Base-by-base conservation (phyloP, 2,113 vertebrate genomes). In the Rhinichthys klamathensis region DNA sequence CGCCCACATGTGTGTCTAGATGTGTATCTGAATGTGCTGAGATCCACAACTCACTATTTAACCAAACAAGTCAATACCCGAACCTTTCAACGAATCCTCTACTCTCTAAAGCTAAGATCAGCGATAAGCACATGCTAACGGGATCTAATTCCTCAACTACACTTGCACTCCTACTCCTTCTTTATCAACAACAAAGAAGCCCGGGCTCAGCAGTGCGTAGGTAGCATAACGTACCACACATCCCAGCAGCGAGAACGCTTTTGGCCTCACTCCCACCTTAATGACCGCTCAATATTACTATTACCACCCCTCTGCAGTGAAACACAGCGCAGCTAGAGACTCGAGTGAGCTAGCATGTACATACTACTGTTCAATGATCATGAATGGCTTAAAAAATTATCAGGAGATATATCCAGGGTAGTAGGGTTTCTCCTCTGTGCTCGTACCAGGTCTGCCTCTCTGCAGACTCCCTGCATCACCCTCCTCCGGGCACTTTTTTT, bases 401-500 rank as follows among this genome's bases (percentile, higher is more conserved):
- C 9, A n/a, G 15, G 51, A 78, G 63, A 51, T 54, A 46, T 63
- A 46, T 63, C 16, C 54, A 6, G 15, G 30, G 21, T 32, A 30
- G 25, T 77, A 51, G 10, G 8, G 9, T 10, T 49, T 76, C 69
- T 60, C 25, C 60, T 74, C 79, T 38, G 30, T 60, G 70, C 65
- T 86, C 46, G 15, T 12, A 9, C 11, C 2, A 8, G 41, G 7
- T 23, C 32, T 54, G 25, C 21, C 65, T 86, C 60, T 83, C 44
- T 83, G 74, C 44, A 86, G 84, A 78, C 80, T 84, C 82, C 65
- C 82, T 70, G 76, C 85, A 79, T 84, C 61, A 84, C 30, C 61
- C 61, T 82, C 32, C 78, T 87, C 74, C 38, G 56, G 82, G 84
- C 88, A 84, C 87, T 89, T 86, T 89, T 30, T 86, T 81, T 85